Base-by-base conservation (phyloP, 2,113 vertebrate species). In the Thunnus maccoyii region DNA sequence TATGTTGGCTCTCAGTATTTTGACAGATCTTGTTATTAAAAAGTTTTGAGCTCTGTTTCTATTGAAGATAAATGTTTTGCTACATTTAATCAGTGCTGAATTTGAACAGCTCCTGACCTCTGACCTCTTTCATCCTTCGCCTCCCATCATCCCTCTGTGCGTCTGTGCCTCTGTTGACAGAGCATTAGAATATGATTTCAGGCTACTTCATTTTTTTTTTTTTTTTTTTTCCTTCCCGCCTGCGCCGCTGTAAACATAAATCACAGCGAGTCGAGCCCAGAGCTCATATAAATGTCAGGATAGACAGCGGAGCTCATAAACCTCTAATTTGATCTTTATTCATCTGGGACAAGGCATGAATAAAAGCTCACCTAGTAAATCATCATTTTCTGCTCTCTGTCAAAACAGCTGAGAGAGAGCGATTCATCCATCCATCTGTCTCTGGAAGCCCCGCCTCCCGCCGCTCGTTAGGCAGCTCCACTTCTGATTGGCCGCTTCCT, bases 261-360 rank as follows among this genome's bases (percentile, higher is more conserved):
- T 94, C 93, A 93, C 72, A 2, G 69, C 51, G 58, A 76, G 83
- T 76, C 5, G 54, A 77, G 85, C 88, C 80, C 78, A 52, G 83
- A 85, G 87, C 91, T 93, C 89, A 88, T 92, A 93, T 91, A 94
- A 93, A 92, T 82, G 92, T 93, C 93, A 93, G 88, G 70, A 86
- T n/a, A 85, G 89, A 92, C 92, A 86, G 86, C 83, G 58, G 68
- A 88, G 90, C 93, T 94, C 93, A 94, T 94, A 92, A 94, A 93
- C 83, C 86, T 91, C 90, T 93, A 90, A 93, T 94, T 91, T 93
- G 91, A 93, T 93, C 88, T 91, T 90, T 89, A 89, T 91, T 93
- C 92, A 90, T 92, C 87, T 62, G 89, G 89, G 90, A 93, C 91
- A 86, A 60, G 71, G 81, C 82, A 6, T 92, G 92, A 93, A 92